Base-by-base conservation (phyloP, 2,888 invertebrate genomes). In the Trachelus tabidus region DNA sequence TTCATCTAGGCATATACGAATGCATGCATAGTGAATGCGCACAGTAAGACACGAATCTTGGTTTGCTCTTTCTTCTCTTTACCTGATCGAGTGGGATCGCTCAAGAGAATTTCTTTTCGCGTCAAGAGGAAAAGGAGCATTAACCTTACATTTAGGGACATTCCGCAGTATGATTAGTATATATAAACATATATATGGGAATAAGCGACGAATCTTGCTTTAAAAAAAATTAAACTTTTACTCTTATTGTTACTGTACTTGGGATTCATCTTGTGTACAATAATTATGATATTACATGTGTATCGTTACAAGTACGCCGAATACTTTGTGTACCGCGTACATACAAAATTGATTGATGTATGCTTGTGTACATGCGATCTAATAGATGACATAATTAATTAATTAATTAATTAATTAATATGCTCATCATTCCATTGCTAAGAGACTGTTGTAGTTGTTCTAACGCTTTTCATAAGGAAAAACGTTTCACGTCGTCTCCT, bases 1-100 rank as follows among this genome's bases (percentile, higher is more conserved):
- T 12, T 40, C 68, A 15, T 40, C 75, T 69, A 33, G 12, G 71
- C 33, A 12, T 75, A 34, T 4, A 35, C 73, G 34, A 80, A 34
- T 69, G 71, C 37, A 56, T 33, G 73, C 75, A 76, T 77, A 76
- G 76, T 74, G 75, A 82, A 81, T 79, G 78, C 81, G 83, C 86
- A 81, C 84, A 83, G 68, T 73, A 81, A 79, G 37, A 73, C 69
- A 68, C 69, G 75, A 76, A 76, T 68, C 80, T 75, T 78, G 77
- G 76, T 82, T 80, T 76, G 56, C 56, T 56, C 56, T 56, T 56
- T 56, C 56, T 56, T 56, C 56, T 56, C 23, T 56, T 56, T 56
- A 56, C 23, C 56, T 23, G 56, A 23, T 23, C 56, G 56, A 56
- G 23, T 23, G 23, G 2, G 56, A 2, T 56, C 23, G 9, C 6